Conservation (phyloP, 2,113 vertebrate genomes). For the Amblyornis subalaris region DNA sequence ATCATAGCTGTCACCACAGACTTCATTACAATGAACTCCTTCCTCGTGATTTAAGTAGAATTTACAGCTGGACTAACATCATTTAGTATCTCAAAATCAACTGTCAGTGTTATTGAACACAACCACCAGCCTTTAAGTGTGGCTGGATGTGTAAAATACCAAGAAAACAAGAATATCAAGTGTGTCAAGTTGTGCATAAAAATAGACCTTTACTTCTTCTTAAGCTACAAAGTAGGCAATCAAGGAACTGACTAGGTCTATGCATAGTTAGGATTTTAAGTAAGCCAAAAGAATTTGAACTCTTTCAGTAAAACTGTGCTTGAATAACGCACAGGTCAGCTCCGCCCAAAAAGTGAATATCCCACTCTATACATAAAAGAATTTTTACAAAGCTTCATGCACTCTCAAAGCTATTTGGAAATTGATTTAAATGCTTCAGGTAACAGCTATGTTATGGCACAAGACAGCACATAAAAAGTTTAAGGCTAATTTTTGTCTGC, state of each 20-base stretch:
- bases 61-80: not conserved
- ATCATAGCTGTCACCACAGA: not conserved
- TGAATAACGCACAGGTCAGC: not conserved
- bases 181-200: slow-evolving; percentile 5
- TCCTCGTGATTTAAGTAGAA: not conserved
- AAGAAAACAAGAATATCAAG: not conserved
- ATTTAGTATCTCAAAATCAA: not conserved
- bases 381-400: not conserved
- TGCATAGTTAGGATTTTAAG: slow-evolving; percentile 44
- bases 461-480: slow-evolving; percentile 8
- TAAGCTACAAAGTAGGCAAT: slow-evolving; percentile 11
- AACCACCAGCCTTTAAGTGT: not conserved
- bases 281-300: not conserved
- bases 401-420: not conserved
- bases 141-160: not conserved
- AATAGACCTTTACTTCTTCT: not conserved
- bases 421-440: not conserved
- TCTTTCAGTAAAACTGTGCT: not conserved
- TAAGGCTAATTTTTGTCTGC: slow-evolving; percentile 48
- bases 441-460: slow-evolving; percentile 7
- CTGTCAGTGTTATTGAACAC: not conserved
- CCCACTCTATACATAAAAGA: not conserved
- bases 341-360: not conserved
- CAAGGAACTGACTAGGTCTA: not conserved
- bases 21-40: not conserved